Conservation (phyloP, 2,888 invertebrate species). For the Drosophila nr. medialis region DNA sequence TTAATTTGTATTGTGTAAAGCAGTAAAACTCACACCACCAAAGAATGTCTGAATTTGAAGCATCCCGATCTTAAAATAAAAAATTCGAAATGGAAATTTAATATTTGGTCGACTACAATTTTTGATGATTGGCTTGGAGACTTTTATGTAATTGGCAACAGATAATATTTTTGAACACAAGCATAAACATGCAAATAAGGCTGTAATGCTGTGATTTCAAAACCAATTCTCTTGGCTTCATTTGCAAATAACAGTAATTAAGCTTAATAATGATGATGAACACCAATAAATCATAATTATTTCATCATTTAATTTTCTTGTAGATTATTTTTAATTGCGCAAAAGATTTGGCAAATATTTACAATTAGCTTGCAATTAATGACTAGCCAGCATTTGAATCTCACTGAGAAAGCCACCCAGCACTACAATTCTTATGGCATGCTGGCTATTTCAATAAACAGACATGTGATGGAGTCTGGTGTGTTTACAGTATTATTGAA, state of each 20-base stretch:
- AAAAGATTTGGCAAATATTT: conserved; percentile 32
- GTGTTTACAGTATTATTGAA: conserved; percentile 5
- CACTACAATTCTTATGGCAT: too few species aligned
- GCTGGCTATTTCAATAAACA: conserved; percentile 29
- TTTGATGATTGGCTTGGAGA: neutral
- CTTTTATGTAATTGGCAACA: neutral
- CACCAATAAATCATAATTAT: conserved; percentile 28
- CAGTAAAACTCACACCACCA: conserved; percentile 1
- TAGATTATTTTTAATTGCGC: neutral
- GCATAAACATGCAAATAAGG: neutral
- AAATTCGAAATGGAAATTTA: too few species aligned
- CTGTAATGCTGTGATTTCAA: neutral
- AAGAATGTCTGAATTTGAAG: neutral
- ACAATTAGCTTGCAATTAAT: conserved; percentile 67
- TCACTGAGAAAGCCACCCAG: conserved; percentile 22
- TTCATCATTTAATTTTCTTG: neutral
- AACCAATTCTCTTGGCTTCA: conserved; percentile 1
- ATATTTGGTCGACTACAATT: neutral
- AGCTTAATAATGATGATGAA: conserved; percentile 12
- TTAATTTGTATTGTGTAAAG: neutral
- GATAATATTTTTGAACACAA: neutral
- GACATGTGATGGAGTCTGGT: conserved; percentile 4
- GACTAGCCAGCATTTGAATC: conserved; percentile 41
- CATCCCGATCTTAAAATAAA: too few species aligned
- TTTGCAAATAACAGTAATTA: neutral